Evolutionary conservation across 2,113 vertebrate genomes (phyloP).

Genomic region (Alouatta palliata): DNA sequence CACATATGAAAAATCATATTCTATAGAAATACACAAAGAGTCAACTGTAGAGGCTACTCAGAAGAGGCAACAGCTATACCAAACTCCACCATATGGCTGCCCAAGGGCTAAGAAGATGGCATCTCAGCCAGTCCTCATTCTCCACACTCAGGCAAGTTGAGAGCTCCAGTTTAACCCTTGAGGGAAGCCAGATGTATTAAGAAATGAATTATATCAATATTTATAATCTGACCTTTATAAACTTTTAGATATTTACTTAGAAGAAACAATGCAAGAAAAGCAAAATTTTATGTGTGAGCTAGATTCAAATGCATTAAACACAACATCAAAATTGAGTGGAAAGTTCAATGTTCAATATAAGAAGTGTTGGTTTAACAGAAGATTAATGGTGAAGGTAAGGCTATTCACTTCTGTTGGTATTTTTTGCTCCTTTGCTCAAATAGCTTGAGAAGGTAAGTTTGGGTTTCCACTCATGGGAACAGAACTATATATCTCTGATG

Average conservation of each 20-base stretch:
- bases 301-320: background rate
- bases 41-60: background rate
- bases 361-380: background rate
- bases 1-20: background rate
- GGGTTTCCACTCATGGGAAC: background rate
- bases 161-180: background rate
- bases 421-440: constrained; percentile 20
- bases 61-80: background rate
- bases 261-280: background rate
- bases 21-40: background rate
- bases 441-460: background rate
- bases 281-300: background rate
- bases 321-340: background rate
- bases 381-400: background rate
- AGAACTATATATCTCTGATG: background rate
- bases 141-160: background rate
- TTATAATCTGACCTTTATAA: background rate
- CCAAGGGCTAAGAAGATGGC: background rate
- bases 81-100: background rate
- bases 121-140: background rate
- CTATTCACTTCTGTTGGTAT: background rate
- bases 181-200: background rate
- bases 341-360: background rate
- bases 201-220: background rate
- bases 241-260: background rate